phyloP scores from a whole-genome alignment of 2,797 vertebrate genomes.

The Columba guinea region DNA sequence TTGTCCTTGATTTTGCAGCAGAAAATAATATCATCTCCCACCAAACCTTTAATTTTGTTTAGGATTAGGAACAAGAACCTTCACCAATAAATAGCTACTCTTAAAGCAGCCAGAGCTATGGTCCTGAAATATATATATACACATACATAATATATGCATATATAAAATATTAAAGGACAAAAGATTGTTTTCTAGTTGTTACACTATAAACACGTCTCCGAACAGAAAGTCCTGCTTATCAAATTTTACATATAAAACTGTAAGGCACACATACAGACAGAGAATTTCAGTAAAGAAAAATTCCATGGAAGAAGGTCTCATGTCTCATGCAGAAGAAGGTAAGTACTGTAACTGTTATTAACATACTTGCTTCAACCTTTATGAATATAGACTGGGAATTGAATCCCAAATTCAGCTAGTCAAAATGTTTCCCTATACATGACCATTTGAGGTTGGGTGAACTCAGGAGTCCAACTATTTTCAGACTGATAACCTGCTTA shows the following conservation, averaged over 20 bases:
- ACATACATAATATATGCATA: not conserved
- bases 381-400: accelerated
- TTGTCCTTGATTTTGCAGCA: not conserved
- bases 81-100: not conserved
- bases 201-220: not conserved
- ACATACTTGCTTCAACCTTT: not conserved
- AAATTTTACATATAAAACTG: not conserved
- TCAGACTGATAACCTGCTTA: not conserved
- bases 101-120: not conserved
- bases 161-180: not conserved
- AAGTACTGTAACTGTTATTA: not conserved
- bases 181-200: not conserved
- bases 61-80: not conserved
- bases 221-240: not conserved
- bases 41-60: not conserved
- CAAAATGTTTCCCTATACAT: not conserved
- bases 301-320: not conserved
- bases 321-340: not conserved
- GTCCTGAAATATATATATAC: not conserved
- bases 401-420: not conserved
- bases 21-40: not conserved
- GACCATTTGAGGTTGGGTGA: not conserved
- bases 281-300: not conserved
- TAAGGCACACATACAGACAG: not conserved
- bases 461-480: not conserved